Percentiles rank a stretch among this genome's conserved stretches.
These are phyloP conservation scores for Hermaeophaga mercurialis DNA, from an alignment of 2,888 invertebrate genomes.

Conservation along the genomic window DNA sequence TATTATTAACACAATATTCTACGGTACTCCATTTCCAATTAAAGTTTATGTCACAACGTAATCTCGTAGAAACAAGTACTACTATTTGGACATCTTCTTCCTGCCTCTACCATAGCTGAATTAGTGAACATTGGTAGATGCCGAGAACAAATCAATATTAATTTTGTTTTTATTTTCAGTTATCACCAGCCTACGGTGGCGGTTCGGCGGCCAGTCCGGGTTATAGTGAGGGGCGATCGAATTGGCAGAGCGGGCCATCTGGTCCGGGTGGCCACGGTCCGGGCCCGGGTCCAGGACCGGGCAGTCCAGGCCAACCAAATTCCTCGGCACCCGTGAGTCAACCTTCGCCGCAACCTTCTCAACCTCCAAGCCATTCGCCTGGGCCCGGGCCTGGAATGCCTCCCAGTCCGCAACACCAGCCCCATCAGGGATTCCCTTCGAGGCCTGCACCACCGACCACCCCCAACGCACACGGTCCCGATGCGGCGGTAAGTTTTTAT, in stretches of 20 bases:
- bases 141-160: too few species aligned
- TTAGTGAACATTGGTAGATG: too few species aligned
- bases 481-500: slow-evolving; percentile 68
- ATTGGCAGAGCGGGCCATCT: slow-evolving; percentile 54
- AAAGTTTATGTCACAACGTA: too few species aligned
- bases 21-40: too few species aligned
- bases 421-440: slow-evolving; percentile 68
- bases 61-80: too few species aligned
- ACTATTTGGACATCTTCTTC: too few species aligned
- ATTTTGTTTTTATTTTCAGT: slow-evolving; percentile 47
- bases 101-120: too few species aligned
- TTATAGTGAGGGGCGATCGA: slow-evolving; percentile 52
- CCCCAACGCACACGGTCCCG: slow-evolving; percentile 78
- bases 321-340: slow-evolving; percentile 54
- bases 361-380: slow-evolving; percentile 56
- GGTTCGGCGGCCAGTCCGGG: slow-evolving; percentile 51
- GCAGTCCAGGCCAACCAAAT: slow-evolving; percentile 47
- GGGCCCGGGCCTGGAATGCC: slow-evolving; percentile 61
- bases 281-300: slow-evolving; percentile 24
- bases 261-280: slow-evolving; percentile 48
- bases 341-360: slow-evolving; percentile 56
- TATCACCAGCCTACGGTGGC: slow-evolving; percentile 54
- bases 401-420: slow-evolving; percentile 63
- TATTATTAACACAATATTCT: too few species aligned
- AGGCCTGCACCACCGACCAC: slow-evolving; percentile 77